Percentiles rank a stretch among this genome's conserved stretches.
These are phyloP conservation scores for Thinocorus orbignyianus DNA, from an alignment of 2,113 vertebrate genomes.

Conservation along the genomic window DNA sequence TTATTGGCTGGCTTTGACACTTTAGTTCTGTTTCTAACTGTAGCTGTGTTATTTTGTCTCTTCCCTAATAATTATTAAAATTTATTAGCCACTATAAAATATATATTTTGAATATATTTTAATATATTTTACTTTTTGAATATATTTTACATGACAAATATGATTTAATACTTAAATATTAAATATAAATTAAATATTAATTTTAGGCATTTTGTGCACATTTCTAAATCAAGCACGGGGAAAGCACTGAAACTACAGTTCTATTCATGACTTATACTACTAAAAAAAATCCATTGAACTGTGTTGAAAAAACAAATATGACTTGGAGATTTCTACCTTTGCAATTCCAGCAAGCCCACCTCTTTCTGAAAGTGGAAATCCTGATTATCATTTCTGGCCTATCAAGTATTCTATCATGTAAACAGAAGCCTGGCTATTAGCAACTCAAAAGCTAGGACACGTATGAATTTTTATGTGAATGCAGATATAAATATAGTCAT, in stretches of 20 bases:
- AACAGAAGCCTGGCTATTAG: not conserved
- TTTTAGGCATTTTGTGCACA: not conserved
- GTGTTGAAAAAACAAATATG: not conserved
- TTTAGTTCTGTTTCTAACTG: not conserved
- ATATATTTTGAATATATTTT: not conserved
- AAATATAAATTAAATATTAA: too few species aligned
- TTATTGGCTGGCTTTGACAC: not conserved
- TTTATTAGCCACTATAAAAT: not conserved
- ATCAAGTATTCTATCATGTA: not conserved
- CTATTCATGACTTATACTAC: not conserved
- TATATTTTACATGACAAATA: not conserved
- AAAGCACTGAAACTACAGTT: not conserved
- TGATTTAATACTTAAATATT: not conserved
- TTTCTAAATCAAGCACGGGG: not conserved
- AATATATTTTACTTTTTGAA: not conserved
- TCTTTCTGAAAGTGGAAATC: not conserved
- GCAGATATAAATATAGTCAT: not conserved
- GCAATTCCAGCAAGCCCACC: not conserved
- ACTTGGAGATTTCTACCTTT: not conserved
- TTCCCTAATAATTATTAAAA: not conserved
- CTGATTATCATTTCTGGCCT: not conserved
- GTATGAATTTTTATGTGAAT: not conserved
- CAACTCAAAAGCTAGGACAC: not conserved
- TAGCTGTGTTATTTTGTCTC: not conserved
- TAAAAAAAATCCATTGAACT: not conserved